These are phyloP conservation scores for Calvadosia cruxmelitensis DNA, from an alignment of 30 jellyfish, hydroid and myxozoan genomes.

Conservation along the genomic window DNA sequence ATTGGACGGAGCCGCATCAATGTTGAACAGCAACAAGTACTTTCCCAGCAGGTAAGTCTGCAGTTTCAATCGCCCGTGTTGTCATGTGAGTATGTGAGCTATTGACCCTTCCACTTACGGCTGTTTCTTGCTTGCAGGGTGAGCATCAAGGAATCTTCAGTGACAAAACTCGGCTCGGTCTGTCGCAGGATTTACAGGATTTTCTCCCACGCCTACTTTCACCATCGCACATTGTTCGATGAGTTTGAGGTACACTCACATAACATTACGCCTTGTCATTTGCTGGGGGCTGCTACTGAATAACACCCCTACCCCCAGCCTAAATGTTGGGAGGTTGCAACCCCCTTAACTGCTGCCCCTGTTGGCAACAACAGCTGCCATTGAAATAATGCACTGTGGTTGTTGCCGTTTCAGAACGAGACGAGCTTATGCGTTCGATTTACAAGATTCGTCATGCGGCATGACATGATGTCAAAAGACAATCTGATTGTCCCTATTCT, in stretches of 20 bases:
- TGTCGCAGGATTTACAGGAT: slow-evolving; percentile 91
- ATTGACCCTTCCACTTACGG: no score
- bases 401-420: no score
- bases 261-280: no score
- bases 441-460: slow-evolving; percentile 76
- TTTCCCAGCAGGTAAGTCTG: slow-evolving; percentile 88
- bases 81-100: no score
- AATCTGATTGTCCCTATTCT: slow-evolving; percentile 87
- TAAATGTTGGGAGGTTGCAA: no score
- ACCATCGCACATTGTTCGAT: slow-evolving; percentile 71
- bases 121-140: no score
- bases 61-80: no score
- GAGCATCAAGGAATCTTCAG: slow-evolving; percentile 96
- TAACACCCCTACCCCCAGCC: no score
- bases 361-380: no score
- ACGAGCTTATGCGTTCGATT: slow-evolving; percentile 88
- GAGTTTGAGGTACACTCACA: slow-evolving; percentile 88
- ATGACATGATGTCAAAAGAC: slow-evolving; percentile 94
- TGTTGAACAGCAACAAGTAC: slow-evolving; percentile 82
- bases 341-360: no score
- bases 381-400: no score
- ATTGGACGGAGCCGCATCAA: slow-evolving; percentile 95
- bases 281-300: no score
- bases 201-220: slow-evolving; percentile 95
- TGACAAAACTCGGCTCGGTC: slow-evolving; percentile 87